Evolutionary conservation across 2,888 invertebrate genomes (phyloP), one percentile per base, ranked within the genome.

Genomic region (Rhyacophila evoluta): DNA sequence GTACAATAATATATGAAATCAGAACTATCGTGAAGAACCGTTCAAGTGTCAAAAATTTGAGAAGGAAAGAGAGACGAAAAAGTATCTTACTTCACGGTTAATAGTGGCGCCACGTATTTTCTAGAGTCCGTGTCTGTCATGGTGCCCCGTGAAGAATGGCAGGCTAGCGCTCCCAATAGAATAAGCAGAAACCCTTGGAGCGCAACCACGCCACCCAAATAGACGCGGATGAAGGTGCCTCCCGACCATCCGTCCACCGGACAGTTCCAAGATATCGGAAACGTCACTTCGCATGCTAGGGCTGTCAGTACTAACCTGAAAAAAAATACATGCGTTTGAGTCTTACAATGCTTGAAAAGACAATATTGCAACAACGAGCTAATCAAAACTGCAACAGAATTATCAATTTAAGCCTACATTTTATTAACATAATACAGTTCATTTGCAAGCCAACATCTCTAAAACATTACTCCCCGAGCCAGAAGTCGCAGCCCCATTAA

Each of bases 91-190:
- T 95, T 95, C 84, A 94, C 84, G 83, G 95, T 92, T 27, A 96
- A 87, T 72, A 95, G 88, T 33, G 93, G 92, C 5, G 94, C 91
- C 10, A 97, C 94, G 84, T 91, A 89, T 84, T 91, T 91, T 83
- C 97, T 89, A 4, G 93, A 92, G 75, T 92, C 90, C 28, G 93
- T 91, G 83, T 95, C 94, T 80, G 94, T 93, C 83, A 97, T 95
- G 80, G 95, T 93, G 29, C 97, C 97, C 83, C 92, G 91, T 10
- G 94, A 92, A 83, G 94, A 94, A 83, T 93, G 91, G 85, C 92
- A 93, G 37, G 94, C 93, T 83, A 95, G 88, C 28, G 91, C 91
- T 67, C 93, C 89, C 81, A 94, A 87, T 37, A 94, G 88, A 83
- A 94, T 85, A 85, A 94, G 91, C 75, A 93, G 91, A 41, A 91